phyloP scores from a whole-genome alignment of 2,797 vertebrate genomes.

The Neostethus bicornis region DNA sequence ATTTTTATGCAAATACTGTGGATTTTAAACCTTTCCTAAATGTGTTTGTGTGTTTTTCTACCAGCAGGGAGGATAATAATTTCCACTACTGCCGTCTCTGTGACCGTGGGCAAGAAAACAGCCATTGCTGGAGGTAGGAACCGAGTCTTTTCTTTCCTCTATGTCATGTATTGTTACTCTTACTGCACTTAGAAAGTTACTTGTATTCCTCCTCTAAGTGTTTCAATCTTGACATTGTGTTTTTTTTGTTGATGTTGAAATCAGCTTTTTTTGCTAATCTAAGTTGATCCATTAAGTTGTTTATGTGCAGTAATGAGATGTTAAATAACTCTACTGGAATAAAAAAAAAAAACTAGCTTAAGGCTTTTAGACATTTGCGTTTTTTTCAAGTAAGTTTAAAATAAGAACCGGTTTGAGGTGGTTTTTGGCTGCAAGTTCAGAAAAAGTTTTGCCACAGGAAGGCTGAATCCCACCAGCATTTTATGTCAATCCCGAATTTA shows the following conservation, averaged over 20 bases:
- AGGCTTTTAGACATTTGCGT: not conserved
- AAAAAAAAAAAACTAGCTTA: not conserved
- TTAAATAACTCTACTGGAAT: not conserved
- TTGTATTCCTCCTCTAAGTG: not conserved
- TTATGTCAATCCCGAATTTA: too few relatives aligned
- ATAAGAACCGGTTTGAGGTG: too few relatives aligned
- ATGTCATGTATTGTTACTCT: constrained; percentile 1
- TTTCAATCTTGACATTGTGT: not conserved
- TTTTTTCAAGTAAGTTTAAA: too few relatives aligned
- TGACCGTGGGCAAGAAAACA: constrained; percentile 86
- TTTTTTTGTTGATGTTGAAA: not conserved
- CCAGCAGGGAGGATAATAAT: constrained; percentile 85
- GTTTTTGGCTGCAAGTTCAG: too few relatives aligned
- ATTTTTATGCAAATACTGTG: not conserved
- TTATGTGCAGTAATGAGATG: constrained; percentile 5
- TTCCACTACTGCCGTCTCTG: constrained; percentile 85
- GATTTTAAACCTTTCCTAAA: constrained; percentile 12
- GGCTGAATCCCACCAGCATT: too few relatives aligned
- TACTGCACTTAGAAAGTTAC: not conserved
- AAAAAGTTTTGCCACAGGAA: too few relatives aligned
- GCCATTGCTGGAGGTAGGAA: constrained; percentile 94
- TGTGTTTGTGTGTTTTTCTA: constrained; percentile 45
- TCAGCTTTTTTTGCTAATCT: not conserved
- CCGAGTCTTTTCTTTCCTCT: constrained; percentile 4
- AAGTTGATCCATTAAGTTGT: constrained; percentile 9